These are phyloP conservation scores for Arenaria interpres DNA, from an alignment of 2,113 vertebrate genomes.

Conservation along the genomic window DNA sequence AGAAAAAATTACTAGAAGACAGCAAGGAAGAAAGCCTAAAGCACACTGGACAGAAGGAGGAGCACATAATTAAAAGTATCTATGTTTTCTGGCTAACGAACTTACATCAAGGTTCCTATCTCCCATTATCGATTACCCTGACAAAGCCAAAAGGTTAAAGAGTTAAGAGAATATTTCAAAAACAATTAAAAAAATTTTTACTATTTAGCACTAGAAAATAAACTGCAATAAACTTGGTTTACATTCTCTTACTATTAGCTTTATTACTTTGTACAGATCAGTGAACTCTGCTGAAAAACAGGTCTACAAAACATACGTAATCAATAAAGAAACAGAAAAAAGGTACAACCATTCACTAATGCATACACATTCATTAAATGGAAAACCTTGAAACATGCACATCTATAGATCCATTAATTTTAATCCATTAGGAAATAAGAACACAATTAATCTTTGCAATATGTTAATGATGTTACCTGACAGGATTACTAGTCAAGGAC, in stretches of 20 bases:
- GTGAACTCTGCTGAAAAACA: background rate
- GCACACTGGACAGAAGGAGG: background rate
- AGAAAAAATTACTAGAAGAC: background rate
- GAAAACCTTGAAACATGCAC: background rate
- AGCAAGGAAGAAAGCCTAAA: background rate
- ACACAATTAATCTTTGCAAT: constrained; percentile 13
- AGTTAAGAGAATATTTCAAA: background rate
- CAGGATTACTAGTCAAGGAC: constrained; percentile 95
- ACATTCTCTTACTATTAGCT: background rate
- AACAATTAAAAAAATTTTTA: background rate
- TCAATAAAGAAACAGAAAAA: background rate
- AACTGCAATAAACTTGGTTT: background rate
- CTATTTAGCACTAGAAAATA: background rate
- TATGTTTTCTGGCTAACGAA: background rate
- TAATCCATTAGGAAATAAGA: constrained; percentile 24
- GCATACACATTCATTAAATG: background rate
- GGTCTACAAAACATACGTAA: background rate
- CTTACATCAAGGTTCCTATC: background rate
- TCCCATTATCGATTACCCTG: background rate
- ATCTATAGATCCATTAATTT: constrained; percentile 13
- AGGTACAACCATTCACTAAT: background rate
- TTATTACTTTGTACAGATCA: background rate
- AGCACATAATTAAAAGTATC: background rate
- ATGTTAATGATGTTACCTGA: constrained; percentile 83
- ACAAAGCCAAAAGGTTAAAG: background rate